Evolutionary conservation across 2,888 invertebrate species (phyloP).

Genomic region (Pomacea canaliculata): DNA sequence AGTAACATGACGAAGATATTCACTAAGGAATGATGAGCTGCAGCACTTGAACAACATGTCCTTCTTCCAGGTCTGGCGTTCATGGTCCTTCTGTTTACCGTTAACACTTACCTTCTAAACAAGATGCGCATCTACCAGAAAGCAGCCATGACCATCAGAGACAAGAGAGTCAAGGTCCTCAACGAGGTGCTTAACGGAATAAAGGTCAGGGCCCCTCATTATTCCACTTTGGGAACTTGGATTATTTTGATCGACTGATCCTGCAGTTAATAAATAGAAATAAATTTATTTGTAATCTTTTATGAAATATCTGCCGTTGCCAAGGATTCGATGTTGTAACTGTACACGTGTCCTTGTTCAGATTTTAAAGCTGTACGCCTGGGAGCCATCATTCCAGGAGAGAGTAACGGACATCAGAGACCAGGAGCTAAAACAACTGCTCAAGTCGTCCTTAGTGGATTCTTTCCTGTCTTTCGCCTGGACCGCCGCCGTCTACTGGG

Average conservation of each 20-base stretch:
- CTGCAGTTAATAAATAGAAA: too few relatives aligned
- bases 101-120: constrained; percentile 86
- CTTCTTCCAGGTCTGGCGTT: too few relatives aligned
- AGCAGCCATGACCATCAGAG: constrained; percentile 53
- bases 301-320: too few relatives aligned
- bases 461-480: constrained; percentile 87
- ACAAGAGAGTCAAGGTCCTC: constrained; percentile 61
- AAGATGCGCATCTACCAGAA: constrained; percentile 42
- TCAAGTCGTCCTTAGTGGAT: constrained; percentile 81
- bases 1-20: too few relatives aligned
- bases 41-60: too few relatives aligned
- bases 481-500: constrained; percentile 94
- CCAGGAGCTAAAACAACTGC: constrained; percentile 88
- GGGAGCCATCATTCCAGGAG: constrained; percentile 92
- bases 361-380: constrained; percentile 88
- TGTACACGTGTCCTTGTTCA: constrained; percentile 25
- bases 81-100: constrained; percentile 71
- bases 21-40: too few relatives aligned
- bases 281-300: too few relatives aligned
- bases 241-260: too few relatives aligned
- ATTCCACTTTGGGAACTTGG: too few relatives aligned
- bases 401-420: constrained; percentile 87
- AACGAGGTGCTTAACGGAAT: constrained; percentile 68
- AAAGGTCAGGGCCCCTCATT: constrained; percentile 54
- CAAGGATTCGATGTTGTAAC: too few relatives aligned